Base-by-base conservation (phyloP, 2,888 invertebrate species). In the Stenichneumon culpator region DNA sequence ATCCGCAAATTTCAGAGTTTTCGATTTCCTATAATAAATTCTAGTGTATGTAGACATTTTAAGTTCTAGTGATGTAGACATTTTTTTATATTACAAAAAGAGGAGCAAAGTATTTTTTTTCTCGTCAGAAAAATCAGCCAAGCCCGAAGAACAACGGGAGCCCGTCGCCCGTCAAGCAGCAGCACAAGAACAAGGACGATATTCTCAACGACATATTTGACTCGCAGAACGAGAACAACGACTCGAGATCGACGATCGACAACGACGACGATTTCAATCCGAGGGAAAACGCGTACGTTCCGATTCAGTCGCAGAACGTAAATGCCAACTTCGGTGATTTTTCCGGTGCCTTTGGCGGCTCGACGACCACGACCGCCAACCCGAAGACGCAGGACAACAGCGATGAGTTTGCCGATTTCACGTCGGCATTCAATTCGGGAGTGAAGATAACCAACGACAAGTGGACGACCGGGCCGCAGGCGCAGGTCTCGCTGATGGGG, bases 341-440 rank as follows among this genome's bases (percentile, higher is more conserved):
- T 92, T 95, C 96, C 4, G 95, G 96, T 86, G 97, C 97, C 0
- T 97, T 97, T 93, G 95, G 94, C 16, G 91, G 92, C 75, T 88
- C 93, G 50, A 82, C 69, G 25, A 78, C 70, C 36, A 80, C 72
- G 14, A 22, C 79, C 88, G n/a, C 84, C 87, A 78, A 80, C 84
- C 78, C 88, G 44, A 87, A 77, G 67, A n/a, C 52, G 2, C 91
- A 91, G 83, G 92, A 92, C 4, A 89, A 88, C 83, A 94, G 93
- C 84, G 97, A 96, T 89, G 97, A 97, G 87, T 98, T 98, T 94
- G 98, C 97, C 0, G 98, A 98, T 94, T 98, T 98, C 93, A 95
- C 95, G 84, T 96, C 96, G 65, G 97, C 97, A 9, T 98, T 97
- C 94, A 92, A 92, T 84, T 88, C 92, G 0, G 88, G 89, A 11